These are phyloP conservation scores for Nomada fucata DNA, from an alignment of 2,888 invertebrate genomes.

Conservation along the genomic window DNA sequence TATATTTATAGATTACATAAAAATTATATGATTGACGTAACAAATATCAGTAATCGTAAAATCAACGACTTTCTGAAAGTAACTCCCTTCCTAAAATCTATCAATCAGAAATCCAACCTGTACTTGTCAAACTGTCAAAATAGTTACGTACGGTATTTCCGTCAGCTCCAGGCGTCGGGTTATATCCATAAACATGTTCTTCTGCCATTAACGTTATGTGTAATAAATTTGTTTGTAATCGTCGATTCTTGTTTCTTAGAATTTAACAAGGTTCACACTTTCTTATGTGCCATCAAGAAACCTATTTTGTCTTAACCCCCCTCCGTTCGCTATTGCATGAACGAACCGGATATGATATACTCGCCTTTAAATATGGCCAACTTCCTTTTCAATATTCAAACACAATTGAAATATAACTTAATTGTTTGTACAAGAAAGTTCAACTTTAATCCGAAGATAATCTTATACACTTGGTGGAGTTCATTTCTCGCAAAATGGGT, in stretches of 20 bases:
- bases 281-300: slow-evolving; percentile 81
- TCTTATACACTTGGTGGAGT: neutral
- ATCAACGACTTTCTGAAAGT: slow-evolving; percentile 45
- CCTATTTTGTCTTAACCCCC: slow-evolving; percentile 82
- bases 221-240: slow-evolving; percentile 68
- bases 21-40: neutral
- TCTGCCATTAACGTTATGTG: slow-evolving; percentile 83
- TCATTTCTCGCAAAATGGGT: neutral
- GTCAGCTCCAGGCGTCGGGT: slow-evolving; percentile 81
- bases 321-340: slow-evolving; percentile 75
- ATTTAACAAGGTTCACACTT: slow-evolving; percentile 77
- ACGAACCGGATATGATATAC: slow-evolving; percentile 82
- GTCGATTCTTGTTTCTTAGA: slow-evolving; percentile 67
- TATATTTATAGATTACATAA: neutral
- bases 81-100: slow-evolving; percentile 61
- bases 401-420: slow-evolving; percentile 5
- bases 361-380: slow-evolving; percentile 80
- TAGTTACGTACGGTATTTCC: slow-evolving; percentile 81
- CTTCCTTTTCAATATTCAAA: slow-evolving; percentile 74
- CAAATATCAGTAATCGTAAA: slow-evolving; percentile 25
- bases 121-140: slow-evolving; percentile 80
- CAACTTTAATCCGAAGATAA: neutral
- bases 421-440: neutral
- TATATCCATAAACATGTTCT: slow-evolving; percentile 83
- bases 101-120: slow-evolving; percentile 76